Conservation (phyloP, 2,888 invertebrate species). For the Neoscelio sp. region DNA sequence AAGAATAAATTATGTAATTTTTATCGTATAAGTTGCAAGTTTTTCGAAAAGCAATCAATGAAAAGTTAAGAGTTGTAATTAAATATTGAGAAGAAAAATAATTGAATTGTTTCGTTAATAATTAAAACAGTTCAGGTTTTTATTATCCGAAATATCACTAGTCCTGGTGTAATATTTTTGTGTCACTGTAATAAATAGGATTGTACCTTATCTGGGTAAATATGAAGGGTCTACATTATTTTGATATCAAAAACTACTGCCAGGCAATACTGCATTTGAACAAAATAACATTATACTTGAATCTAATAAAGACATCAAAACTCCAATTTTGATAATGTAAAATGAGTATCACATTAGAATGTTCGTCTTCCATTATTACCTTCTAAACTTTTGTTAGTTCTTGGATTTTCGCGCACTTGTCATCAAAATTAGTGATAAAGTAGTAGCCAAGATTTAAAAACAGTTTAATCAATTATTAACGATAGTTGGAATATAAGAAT, state of each 20-base stretch:
- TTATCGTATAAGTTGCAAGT: neutral
- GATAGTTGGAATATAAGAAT: too few species aligned
- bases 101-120: too few species aligned
- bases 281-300: conserved; percentile 22
- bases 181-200: neutral
- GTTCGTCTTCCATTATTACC: neutral
- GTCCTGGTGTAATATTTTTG: neutral
- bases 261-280: conserved; percentile 11
- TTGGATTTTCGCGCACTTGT: neutral
- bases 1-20: neutral
- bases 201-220: neutral
- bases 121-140: neutral
- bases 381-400: conserved; percentile 5
- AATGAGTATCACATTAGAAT: conserved; percentile 3
- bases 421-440: conserved; percentile 1
- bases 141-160: neutral
- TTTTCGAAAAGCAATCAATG: neutral
- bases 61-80: neutral
- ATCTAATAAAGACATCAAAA: conserved; percentile 31
- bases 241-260: conserved; percentile 12
- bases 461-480: too few species aligned
- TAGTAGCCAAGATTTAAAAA: neutral
- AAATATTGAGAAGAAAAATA: too few species aligned
- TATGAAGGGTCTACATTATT: conserved; percentile 16
- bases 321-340: conserved; percentile 24